phyloP scores from a whole-genome alignment of 2,888 invertebrate genomes.

The Diplolepis rosae region DNA sequence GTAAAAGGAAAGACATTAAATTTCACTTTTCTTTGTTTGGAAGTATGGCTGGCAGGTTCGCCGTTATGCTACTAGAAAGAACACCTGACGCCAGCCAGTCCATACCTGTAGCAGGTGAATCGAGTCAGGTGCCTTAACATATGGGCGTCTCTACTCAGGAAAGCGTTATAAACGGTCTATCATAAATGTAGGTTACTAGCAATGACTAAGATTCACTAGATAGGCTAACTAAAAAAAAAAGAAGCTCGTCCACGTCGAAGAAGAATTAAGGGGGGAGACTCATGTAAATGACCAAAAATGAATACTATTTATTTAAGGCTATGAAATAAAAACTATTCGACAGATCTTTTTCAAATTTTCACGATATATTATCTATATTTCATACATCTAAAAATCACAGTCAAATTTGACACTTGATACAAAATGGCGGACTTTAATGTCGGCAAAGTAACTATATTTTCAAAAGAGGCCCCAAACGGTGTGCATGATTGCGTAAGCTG shows the following conservation, averaged over 20 bases:
- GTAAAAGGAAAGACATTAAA: conserved; percentile 26
- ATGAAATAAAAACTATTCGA: too few species aligned
- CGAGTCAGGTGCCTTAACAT: conserved; percentile 46
- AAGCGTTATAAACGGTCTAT: conserved; percentile 46
- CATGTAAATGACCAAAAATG: too few species aligned
- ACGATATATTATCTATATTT: too few species aligned
- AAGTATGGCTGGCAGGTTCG: conserved; percentile 16
- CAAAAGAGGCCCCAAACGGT: too few species aligned
- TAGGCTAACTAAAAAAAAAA: conserved; percentile 6
- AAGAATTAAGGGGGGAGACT: too few species aligned
- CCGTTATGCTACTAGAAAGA: conserved; percentile 29
- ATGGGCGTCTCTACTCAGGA: conserved; percentile 44
- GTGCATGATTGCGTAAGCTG: too few species aligned
- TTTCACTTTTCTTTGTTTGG: conserved; percentile 48
- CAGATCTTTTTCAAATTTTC: too few species aligned
- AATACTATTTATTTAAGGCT: too few species aligned
- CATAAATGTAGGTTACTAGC: conserved; percentile 40
- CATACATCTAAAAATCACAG: too few species aligned
- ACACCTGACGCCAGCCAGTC: conserved; percentile 43
- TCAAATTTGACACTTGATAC: too few species aligned
- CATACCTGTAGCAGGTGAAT: conserved; percentile 46
- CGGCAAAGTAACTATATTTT: too few species aligned
- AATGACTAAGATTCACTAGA: conserved; percentile 29
- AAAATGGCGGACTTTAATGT: too few species aligned
- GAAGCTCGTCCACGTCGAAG: background rate